Conservation (phyloP, 2,113 vertebrate species). For the Procavia capensis region DNA sequence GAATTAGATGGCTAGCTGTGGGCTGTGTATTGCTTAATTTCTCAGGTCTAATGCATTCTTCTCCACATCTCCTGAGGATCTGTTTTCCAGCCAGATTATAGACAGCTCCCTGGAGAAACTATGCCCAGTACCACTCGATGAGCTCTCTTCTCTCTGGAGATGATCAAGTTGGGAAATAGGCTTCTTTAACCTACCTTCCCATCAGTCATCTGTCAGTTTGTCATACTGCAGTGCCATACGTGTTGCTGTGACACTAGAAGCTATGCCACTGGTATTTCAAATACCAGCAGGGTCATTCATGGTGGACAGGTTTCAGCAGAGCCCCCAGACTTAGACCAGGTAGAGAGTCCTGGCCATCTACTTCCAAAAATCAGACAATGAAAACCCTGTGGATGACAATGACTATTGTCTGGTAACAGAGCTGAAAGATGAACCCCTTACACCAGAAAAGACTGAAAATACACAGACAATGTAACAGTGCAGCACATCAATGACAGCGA, state of each 20-base stretch:
- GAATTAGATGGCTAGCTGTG: background rate
- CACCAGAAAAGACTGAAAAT: background rate
- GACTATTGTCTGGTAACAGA: background rate
- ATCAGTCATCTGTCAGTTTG: background rate
- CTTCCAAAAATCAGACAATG: background rate
- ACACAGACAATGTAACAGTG: background rate
- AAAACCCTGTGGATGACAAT: background rate
- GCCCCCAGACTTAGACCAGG: background rate
- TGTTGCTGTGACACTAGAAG: background rate
- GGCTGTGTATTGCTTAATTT: background rate
- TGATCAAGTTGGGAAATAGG: conserved; percentile 63
- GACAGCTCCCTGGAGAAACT: background rate
- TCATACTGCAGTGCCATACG: background rate
- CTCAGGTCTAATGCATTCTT: rapidly evolving
- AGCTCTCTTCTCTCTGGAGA: conserved; percentile 63
- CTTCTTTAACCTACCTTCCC: conserved; percentile 21
- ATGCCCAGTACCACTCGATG: background rate
- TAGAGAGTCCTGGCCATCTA: background rate
- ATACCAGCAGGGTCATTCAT: background rate
- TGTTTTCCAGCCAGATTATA: background rate
- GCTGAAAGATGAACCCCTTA: background rate
- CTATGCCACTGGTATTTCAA: background rate
- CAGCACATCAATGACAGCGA: background rate
- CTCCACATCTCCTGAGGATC: background rate
- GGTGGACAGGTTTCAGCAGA: background rate